These are phyloP conservation scores for Drosophila pruinosa DNA, from an alignment of 1,140 invertebrate genomes.

Conservation along the genomic window DNA sequence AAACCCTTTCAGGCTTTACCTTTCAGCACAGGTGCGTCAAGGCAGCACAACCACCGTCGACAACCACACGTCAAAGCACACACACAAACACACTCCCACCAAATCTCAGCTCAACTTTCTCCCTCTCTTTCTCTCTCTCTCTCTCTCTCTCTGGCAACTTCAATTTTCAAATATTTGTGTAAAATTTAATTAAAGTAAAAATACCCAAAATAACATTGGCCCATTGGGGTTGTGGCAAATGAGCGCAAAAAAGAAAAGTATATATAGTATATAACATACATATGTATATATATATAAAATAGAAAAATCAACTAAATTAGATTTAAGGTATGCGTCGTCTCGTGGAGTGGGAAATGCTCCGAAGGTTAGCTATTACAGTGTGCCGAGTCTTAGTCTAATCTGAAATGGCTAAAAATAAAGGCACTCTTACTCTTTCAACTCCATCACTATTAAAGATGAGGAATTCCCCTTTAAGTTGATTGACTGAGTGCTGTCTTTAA, in stretches of 20 bases:
- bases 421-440: background rate
- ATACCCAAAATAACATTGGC: slow-evolving; percentile 56
- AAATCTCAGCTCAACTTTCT: background rate
- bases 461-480: background rate
- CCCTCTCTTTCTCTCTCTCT: too few species aligned
- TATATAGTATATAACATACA: too few species aligned
- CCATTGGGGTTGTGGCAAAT: background rate
- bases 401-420: background rate
- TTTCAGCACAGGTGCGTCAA: slow-evolving; percentile 24
- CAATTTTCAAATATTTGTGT: slow-evolving; percentile 72
- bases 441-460: background rate
- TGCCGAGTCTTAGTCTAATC: background rate
- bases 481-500: background rate
- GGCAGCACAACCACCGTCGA: background rate
- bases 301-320: slow-evolving; percentile 7
- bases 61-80: background rate
- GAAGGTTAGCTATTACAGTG: background rate
- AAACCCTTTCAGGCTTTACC: slow-evolving; percentile 54
- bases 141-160: slow-evolving; percentile 41
- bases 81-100: background rate
- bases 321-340: background rate
- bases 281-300: too few species aligned
- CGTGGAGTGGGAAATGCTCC: background rate
- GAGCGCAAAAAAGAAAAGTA: slow-evolving; percentile 15
- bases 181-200: slow-evolving; percentile 76